Evolutionary conservation across 2,888 invertebrate species (phyloP).

Genomic region (Drosophila nr. medialis): DNA sequence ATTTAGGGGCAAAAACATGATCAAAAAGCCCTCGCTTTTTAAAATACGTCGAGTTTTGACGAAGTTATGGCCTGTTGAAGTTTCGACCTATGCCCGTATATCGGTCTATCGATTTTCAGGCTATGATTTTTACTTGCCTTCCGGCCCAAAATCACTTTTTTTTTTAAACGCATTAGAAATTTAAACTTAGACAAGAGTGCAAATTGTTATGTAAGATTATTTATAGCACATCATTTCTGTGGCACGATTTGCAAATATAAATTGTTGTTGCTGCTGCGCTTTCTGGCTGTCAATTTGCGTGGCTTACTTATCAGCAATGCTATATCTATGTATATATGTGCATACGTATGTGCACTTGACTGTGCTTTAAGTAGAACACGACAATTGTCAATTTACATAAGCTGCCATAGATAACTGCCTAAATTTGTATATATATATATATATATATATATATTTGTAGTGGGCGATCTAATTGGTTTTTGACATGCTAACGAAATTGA

Average conservation of each 20-base stretch:
- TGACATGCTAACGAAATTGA: background rate
- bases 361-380: slow-evolving; percentile 65
- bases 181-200: slow-evolving; percentile 9
- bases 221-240: slow-evolving; percentile 17
- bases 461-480: slow-evolving; percentile 3
- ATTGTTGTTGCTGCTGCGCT: slow-evolving; percentile 33
- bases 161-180: background rate
- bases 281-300: slow-evolving; percentile 49
- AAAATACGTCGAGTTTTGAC: fast-evolving
- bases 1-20: no score
- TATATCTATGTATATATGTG: background rate
- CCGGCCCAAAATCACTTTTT: no score
- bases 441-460: background rate
- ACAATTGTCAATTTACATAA: slow-evolving; percentile 72
- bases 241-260: slow-evolving; percentile 42
- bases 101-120: no score
- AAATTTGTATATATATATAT: background rate
- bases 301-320: slow-evolving; percentile 53
- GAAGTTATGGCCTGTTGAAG: no score
- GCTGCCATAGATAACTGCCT: slow-evolving; percentile 12
- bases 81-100: no score
- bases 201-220: slow-evolving; percentile 1
- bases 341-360: slow-evolving; percentile 42
- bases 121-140: no score
- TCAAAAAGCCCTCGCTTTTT: no score